Percentiles rank a stretch among this genome's conserved stretches.
These are phyloP conservation scores for Xyrauchen texanus DNA, from an alignment of 2,113 vertebrate genomes.

Conservation along the genomic window DNA sequence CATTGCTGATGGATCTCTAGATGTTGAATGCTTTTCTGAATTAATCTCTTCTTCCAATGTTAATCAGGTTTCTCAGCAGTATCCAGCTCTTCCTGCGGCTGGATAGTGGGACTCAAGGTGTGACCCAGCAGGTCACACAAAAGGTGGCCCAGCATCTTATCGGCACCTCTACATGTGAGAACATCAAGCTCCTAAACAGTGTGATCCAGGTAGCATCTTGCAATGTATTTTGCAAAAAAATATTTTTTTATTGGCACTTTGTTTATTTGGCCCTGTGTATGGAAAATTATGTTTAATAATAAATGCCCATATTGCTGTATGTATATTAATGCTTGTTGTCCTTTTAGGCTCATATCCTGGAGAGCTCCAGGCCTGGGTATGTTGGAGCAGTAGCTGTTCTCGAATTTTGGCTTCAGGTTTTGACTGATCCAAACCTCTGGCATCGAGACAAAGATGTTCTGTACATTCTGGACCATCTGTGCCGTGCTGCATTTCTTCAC, in stretches of 20 bases:
- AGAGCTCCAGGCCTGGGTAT: conserved; percentile 78
- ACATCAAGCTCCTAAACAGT: conserved; percentile 88
- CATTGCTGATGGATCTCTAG: too few species aligned
- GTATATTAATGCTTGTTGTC: neutral
- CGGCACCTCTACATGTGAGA: conserved; percentile 84
- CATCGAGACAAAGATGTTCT: conserved; percentile 85
- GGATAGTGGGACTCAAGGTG: conserved; percentile 90
- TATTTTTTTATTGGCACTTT: neutral
- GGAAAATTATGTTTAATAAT: too few species aligned
- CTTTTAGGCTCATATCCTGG: conserved; percentile 82
- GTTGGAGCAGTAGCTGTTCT: conserved; percentile 85
- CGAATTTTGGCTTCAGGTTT: conserved; percentile 93
- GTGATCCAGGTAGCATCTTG: conserved; percentile 84
- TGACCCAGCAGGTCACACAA: conserved; percentile 94
- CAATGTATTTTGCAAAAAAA: too few species aligned
- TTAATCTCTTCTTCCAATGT: neutral
- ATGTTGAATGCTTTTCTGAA: neutral
- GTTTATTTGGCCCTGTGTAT: too few species aligned
- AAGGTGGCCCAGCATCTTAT: conserved; percentile 92
- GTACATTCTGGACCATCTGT: conserved; percentile 90
- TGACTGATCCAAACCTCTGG: conserved; percentile 90
- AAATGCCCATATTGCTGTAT: too few species aligned
- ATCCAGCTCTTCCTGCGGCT: conserved; percentile 89
- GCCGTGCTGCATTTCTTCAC: conserved; percentile 87
- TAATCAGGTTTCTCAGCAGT: conserved; percentile 85